A percentile compares a stretch with the other conserved stretches of the same genome.
These are phyloP conservation scores for Caenorhabditis doughertyi DNA, from an alignment of 2,888 invertebrate species.

Conservation along the genomic window DNA sequence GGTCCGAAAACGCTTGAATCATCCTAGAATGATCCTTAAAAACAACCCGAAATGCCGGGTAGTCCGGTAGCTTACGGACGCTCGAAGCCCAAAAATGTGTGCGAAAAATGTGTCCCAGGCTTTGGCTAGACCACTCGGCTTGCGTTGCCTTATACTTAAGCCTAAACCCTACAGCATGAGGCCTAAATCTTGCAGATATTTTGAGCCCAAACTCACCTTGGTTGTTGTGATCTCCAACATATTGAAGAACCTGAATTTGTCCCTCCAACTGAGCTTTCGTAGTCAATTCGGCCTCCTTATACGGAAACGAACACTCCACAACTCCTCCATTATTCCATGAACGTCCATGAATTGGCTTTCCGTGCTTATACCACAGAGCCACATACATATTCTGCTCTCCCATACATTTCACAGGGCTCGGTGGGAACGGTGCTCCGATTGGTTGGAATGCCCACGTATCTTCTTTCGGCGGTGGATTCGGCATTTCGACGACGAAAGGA, in stretches of 20 bases:
- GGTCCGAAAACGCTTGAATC: no score
- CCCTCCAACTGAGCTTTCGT: constrained; percentile 14
- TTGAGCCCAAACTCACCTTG: background rate
- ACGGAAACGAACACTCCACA: constrained; percentile 14
- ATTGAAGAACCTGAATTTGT: constrained; percentile 24
- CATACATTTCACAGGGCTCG: constrained; percentile 20
- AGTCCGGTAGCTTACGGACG: no score
- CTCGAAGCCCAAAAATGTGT: no score
- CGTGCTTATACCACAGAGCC: constrained; percentile 13
- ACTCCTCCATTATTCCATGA: constrained; percentile 25
- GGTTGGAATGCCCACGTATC: constrained; percentile 19
- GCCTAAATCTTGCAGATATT: no score
- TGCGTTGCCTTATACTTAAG: no score
- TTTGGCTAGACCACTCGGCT: no score
- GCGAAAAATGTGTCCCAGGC: no score
- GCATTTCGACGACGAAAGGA: no score
- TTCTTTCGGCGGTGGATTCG: constrained; percentile 19
- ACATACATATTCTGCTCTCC: constrained; percentile 25
- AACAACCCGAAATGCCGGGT: no score
- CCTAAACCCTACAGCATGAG: no score
- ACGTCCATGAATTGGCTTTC: background rate
- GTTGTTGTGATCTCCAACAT: constrained; percentile 20
- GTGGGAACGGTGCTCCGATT: constrained; percentile 5
- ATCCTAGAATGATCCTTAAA: no score
- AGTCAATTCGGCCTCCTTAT: constrained; percentile 16